Evolutionary conservation across 2,113 vertebrate genomes (phyloP).

Genomic region (Ploceus nigricollis): DNA sequence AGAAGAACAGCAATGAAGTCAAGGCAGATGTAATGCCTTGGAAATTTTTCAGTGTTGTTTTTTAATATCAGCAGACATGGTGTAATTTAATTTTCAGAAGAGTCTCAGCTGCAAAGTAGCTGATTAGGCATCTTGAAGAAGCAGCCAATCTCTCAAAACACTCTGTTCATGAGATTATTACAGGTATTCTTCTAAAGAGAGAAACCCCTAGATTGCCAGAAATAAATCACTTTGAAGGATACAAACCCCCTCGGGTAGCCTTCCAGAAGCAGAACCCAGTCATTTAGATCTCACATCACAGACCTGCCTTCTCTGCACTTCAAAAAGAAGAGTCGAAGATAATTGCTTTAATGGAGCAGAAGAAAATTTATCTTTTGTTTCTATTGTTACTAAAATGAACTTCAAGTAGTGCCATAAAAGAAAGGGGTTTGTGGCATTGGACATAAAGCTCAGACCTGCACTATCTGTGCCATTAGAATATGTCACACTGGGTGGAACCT

Average conservation of each 20-base stretch:
- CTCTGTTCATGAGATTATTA: constrained; percentile 14
- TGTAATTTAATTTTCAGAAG: constrained; percentile 46
- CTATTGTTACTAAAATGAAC: background rate
- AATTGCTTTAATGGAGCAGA: background rate
- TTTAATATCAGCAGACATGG: constrained; percentile 47
- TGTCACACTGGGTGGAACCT: background rate
- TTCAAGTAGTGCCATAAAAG: background rate
- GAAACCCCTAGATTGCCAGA: background rate
- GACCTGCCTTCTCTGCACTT: background rate
- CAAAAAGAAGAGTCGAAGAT: background rate
- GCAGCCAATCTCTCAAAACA: background rate
- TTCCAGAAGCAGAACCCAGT: background rate
- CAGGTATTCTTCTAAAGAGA: constrained; percentile 1
- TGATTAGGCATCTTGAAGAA: constrained; percentile 21
- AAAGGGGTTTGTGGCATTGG: background rate
- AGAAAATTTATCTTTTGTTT: constrained; percentile 1
- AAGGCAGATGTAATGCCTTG: constrained; percentile 28
- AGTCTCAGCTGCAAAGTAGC: constrained; percentile 33
- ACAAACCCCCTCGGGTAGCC: background rate
- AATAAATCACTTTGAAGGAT: constrained; percentile 23
- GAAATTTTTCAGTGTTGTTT: background rate
- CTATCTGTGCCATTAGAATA: background rate
- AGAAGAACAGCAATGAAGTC: background rate
- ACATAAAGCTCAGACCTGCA: background rate
- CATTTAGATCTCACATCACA: background rate